A percentile compares a stretch with the other conserved stretches of the same genome.
These are phyloP conservation scores for Thalpophila matura DNA, from an alignment of 2,888 invertebrate species.

Conservation along the genomic window DNA sequence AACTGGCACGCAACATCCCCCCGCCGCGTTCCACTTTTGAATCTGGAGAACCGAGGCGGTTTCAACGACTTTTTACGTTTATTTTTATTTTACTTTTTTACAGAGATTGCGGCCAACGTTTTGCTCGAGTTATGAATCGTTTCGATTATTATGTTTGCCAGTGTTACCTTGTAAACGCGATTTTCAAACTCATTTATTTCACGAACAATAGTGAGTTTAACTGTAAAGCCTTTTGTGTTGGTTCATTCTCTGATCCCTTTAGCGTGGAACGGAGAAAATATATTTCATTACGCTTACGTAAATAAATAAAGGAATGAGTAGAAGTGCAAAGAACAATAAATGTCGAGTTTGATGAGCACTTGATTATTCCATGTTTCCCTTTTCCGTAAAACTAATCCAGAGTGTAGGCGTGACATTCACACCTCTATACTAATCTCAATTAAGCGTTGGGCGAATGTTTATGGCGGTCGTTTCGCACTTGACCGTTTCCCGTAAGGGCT, in stretches of 20 bases:
- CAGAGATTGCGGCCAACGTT: constrained; percentile 55
- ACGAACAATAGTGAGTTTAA: constrained; percentile 33
- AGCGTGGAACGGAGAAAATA: constrained; percentile 13
- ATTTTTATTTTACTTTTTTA: constrained; percentile 61
- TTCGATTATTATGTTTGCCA: constrained; percentile 55
- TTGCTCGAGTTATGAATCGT: constrained; percentile 54
- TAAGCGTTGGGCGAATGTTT: constrained; percentile 56
- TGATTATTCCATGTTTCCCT: constrained; percentile 52
- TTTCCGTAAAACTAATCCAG: constrained; percentile 47
- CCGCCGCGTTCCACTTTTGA: constrained; percentile 69
- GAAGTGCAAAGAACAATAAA: constrained; percentile 50
- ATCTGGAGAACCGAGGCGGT: constrained; percentile 65
- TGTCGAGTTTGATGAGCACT: constrained; percentile 49
- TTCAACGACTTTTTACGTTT: constrained; percentile 59
- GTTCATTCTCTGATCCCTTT: constrained; percentile 19
- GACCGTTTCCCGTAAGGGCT: constrained; percentile 59
- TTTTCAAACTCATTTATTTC: constrained; percentile 39
- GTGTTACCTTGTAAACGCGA: constrained; percentile 40
- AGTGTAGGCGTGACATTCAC: constrained; percentile 50
- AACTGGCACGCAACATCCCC: constrained; percentile 73
- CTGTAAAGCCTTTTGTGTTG: constrained; percentile 31
- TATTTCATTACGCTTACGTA: constrained; percentile 26
- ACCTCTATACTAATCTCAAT: constrained; percentile 62
- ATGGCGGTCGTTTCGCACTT: constrained; percentile 63
- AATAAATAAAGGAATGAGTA: constrained; percentile 30